Conservation (phyloP, 2,797 vertebrate species). For the Potorous gilbertii region DNA sequence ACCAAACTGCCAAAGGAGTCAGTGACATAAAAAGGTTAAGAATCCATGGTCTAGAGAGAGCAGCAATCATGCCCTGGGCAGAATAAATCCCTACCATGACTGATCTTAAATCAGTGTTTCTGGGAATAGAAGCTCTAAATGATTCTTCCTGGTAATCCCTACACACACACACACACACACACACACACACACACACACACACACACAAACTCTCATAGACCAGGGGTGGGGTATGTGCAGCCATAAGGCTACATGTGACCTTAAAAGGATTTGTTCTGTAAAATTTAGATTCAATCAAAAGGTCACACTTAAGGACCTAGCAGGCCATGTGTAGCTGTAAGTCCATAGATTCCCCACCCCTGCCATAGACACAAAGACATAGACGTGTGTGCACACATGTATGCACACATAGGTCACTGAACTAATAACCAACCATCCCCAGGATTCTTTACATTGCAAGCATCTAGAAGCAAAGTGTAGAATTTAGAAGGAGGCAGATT, state of each 20-base stretch:
- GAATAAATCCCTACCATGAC: background rate
- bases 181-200: background rate
- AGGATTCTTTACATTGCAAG: background rate
- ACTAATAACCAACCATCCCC: background rate
- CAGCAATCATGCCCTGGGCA: background rate
- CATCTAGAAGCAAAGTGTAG: background rate
- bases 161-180: background rate
- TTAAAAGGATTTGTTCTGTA: too few relatives aligned
- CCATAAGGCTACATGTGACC: too few relatives aligned
- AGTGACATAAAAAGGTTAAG: background rate
- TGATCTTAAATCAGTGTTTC: background rate
- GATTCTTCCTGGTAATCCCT: background rate
- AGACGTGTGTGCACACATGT: background rate
- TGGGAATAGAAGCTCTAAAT: background rate
- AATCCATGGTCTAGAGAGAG: background rate
- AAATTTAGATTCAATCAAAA: too few relatives aligned
- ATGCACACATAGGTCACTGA: background rate
- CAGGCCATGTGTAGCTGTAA: too few relatives aligned
- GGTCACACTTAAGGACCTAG: too few relatives aligned
- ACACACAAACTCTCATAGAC: background rate
- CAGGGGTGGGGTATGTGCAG: too few relatives aligned
- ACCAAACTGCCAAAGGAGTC: background rate
- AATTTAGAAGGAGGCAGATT: too few relatives aligned
- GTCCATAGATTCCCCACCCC: too few relatives aligned
- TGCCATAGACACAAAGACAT: background rate